Evolutionary conservation across 2,113 vertebrate genomes (phyloP).

Genomic region (Nanorana parkeri): DNA sequence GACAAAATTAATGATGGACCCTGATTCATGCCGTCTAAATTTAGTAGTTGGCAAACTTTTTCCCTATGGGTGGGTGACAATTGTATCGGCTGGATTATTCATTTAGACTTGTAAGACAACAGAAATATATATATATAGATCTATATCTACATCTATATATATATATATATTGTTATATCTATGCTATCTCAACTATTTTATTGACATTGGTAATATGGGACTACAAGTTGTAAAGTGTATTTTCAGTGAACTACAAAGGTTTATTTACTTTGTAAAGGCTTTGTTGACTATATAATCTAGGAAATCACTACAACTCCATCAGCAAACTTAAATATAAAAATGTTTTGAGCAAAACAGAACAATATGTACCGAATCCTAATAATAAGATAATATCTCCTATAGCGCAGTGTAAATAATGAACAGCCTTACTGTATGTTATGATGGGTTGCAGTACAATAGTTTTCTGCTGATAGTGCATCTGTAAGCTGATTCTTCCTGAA

Average conservation of each 20-base stretch:
- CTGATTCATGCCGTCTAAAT: not conserved
- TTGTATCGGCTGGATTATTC: too few relatives aligned
- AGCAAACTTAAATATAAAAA: not conserved
- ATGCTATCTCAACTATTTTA: not conserved
- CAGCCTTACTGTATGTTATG: not conserved
- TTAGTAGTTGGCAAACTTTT: slow-evolving; percentile 17
- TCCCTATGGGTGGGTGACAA: too few relatives aligned
- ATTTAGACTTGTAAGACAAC: too few relatives aligned
- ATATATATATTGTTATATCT: too few relatives aligned
- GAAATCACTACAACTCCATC: not conserved
- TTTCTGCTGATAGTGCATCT: not conserved
- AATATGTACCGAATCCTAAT: not conserved
- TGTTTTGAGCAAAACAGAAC: not conserved
- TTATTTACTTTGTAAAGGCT: not conserved
- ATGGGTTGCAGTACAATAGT: not conserved
- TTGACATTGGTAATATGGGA: too few relatives aligned
- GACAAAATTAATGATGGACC: not conserved
- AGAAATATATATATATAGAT: too few relatives aligned
- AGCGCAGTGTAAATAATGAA: not conserved
- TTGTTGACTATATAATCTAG: not conserved
- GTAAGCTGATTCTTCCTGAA: not conserved
- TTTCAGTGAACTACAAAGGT: slow-evolving; percentile 1
- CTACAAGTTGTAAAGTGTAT: not conserved
- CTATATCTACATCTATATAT: too few relatives aligned
- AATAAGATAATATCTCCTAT: too few relatives aligned